Conservation (phyloP, 2,113 vertebrate species). For the Dipodomys merriami region DNA sequence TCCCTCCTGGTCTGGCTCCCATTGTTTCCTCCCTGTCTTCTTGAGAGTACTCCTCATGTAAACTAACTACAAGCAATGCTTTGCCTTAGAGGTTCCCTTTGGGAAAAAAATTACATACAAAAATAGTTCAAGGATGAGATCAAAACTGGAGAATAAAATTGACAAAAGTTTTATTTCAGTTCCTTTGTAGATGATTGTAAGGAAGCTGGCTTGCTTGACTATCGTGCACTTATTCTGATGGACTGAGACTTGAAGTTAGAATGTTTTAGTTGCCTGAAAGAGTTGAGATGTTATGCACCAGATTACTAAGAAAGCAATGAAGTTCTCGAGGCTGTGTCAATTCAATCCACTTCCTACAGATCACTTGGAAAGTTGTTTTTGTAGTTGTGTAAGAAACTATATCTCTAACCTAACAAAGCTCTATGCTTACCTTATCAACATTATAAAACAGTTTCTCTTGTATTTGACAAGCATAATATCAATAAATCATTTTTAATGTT, state of each 20-base stretch:
- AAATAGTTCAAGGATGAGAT: not conserved
- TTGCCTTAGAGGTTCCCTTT: not conserved
- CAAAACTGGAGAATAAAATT: not conserved
- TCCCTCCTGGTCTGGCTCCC: not conserved
- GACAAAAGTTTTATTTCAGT: slow-evolving; percentile 2
- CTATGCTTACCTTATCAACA: slow-evolving; percentile 50
- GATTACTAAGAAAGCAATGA: not conserved
- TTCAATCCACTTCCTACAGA: not conserved
- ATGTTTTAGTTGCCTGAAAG: not conserved
- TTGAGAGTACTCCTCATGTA: not conserved
- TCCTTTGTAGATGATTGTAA: not conserved
- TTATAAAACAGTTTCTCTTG: slow-evolving; percentile 57
- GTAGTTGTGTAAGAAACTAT: not conserved
- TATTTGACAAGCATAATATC: slow-evolving; percentile 62
- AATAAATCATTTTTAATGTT: slow-evolving; percentile 75
- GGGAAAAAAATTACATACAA: not conserved
- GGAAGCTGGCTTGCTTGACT: not conserved
- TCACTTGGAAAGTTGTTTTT: slow-evolving; percentile 12
- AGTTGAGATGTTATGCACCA: not conserved
- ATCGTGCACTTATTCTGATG: not conserved
- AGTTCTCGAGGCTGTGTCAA: not conserved
- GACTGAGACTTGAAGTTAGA: not conserved
- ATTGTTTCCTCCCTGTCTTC: not conserved
- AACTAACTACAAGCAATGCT: not conserved
- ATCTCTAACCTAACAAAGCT: not conserved